phyloP scores from a whole-genome alignment of 1,140 invertebrate genomes.

The Yoshiicerus persimilis region DNA sequence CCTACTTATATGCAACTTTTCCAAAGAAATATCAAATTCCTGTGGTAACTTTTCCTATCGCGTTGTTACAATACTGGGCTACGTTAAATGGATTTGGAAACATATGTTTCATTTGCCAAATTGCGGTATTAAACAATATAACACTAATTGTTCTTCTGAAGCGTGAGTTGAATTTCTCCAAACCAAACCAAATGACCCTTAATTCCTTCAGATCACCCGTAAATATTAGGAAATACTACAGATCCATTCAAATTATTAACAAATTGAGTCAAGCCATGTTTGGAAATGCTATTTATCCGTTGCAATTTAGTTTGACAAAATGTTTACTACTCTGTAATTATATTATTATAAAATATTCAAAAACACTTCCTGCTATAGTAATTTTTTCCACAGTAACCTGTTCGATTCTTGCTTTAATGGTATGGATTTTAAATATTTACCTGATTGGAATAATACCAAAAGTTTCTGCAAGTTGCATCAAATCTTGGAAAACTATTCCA shows the following conservation, averaged over 20 bases:
- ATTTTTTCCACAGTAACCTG: background rate
- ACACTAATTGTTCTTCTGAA: too few relatives aligned
- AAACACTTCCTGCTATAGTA: background rate
- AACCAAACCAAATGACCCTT: too few relatives aligned
- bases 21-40: too few relatives aligned
- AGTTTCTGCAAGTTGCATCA: background rate
- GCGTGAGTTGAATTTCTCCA: too few relatives aligned
- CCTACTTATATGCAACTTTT: too few relatives aligned
- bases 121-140: too few relatives aligned
- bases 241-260: background rate
- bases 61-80: too few relatives aligned
- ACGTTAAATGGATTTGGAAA: too few relatives aligned
- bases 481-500: background rate
- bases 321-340: background rate
- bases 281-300: background rate
- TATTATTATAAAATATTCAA: background rate
- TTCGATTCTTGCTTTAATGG: background rate
- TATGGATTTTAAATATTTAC: background rate
- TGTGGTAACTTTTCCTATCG: too few relatives aligned
- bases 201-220: background rate
- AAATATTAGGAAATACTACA: background rate
- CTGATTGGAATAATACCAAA: background rate
- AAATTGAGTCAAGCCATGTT: background rate
- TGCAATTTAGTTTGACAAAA: background rate
- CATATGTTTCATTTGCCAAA: too few relatives aligned